Conservation (phyloP, 1,140 invertebrate genomes). For the Trichogramma pretiosum region DNA sequence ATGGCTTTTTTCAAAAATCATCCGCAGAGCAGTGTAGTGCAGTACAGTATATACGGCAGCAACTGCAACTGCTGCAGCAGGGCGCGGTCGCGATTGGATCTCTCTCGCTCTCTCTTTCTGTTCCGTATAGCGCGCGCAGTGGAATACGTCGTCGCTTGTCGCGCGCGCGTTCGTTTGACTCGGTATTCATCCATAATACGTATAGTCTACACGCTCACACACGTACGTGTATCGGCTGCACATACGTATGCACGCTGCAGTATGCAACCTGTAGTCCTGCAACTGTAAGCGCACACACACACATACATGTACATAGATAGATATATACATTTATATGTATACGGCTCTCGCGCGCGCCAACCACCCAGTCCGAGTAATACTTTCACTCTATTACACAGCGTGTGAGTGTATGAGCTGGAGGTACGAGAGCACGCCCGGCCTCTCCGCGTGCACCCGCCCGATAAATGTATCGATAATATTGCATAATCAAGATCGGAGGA, state of each 20-base stretch:
- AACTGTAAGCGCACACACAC: background rate
- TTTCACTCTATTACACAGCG: conserved; percentile 14
- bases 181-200: no score
- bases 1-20: no score
- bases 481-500: conserved; percentile 4
- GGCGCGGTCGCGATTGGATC: conserved; percentile 3
- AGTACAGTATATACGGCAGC: no score
- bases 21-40: no score
- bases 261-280: background rate
- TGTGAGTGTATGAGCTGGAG: conserved; percentile 7
- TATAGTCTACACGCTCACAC: no score
- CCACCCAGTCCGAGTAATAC: conserved; percentile 8
- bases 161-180: no score
- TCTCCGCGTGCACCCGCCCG: background rate
- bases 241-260: background rate
- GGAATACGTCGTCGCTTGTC: no score
- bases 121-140: no score
- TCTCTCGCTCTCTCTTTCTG: no score
- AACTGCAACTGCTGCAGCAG: no score
- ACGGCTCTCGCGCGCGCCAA: background rate
- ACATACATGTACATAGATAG: conserved; percentile 14
- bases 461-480: conserved; percentile 14
- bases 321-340: no score
- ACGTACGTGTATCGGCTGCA: no score
- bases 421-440: background rate